Conservation (phyloP, 2,797 vertebrate genomes). For the Anguilla obscura region DNA sequence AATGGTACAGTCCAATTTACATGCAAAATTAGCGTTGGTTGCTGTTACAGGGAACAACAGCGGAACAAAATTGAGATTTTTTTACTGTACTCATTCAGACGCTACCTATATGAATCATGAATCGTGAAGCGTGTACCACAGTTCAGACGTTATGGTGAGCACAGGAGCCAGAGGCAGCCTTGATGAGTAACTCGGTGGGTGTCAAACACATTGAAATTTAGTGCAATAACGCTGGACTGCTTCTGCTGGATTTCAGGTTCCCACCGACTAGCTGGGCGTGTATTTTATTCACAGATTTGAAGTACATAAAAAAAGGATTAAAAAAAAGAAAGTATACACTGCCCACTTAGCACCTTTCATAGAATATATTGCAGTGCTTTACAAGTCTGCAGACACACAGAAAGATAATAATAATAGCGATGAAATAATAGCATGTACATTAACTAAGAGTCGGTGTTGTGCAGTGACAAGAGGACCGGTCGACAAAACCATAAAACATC, state of each 20-base stretch:
- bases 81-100: neutral
- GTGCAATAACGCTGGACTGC: neutral
- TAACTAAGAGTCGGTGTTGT: no score
- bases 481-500: no score
- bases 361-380: no score
- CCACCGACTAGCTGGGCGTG: neutral
- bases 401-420: no score
- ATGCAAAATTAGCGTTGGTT: neutral
- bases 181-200: neutral
- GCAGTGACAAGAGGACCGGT: no score
- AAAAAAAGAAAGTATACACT: neutral
- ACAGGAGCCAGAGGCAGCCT: neutral
- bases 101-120: neutral
- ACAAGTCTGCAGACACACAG: no score
- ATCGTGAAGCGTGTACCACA: neutral
- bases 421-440: no score
- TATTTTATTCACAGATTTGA: neutral
- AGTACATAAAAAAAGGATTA: neutral
- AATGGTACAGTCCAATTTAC: neutral
- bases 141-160: neutral
- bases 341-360: no score
- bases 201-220: neutral
- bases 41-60: neutral
- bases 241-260: neutral
- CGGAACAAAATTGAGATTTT: neutral